Conservation (phyloP, 1,140 invertebrate species). For the Drosophila subobscura region DNA sequence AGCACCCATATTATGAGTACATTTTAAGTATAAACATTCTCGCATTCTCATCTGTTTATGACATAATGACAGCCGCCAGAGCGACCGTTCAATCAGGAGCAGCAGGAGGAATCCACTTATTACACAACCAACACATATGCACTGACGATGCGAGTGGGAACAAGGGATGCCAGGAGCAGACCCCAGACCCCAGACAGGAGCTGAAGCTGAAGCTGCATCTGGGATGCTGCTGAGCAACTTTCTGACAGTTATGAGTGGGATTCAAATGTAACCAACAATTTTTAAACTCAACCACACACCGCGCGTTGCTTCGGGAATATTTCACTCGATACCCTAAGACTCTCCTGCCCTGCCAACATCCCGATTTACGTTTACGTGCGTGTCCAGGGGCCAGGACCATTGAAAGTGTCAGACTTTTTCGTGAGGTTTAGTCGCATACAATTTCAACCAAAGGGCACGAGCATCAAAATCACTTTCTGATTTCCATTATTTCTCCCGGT, state of each 20-base stretch:
- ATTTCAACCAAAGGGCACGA: constrained; percentile 39
- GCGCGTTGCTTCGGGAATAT: constrained; percentile 2
- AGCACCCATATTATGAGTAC: constrained; percentile 48
- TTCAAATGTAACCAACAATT: constrained; percentile 78
- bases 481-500: constrained; percentile 7
- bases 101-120: constrained; percentile 25
- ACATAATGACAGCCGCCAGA: constrained; percentile 68
- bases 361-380: constrained; percentile 16
- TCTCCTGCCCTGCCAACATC: background rate
- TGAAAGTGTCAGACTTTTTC: constrained; percentile 48
- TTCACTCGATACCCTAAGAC: background rate
- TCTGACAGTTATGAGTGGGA: constrained; percentile 78
- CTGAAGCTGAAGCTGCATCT: background rate
- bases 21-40: constrained; percentile 64
- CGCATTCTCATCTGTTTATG: constrained; percentile 64
- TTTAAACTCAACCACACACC: constrained; percentile 42
- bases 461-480: constrained; percentile 41
- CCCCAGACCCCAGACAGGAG: background rate
- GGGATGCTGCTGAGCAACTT: constrained; percentile 40
- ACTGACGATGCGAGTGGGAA: constrained; percentile 9
- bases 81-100: constrained; percentile 24
- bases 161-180: constrained; percentile 8
- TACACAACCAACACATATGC: constrained; percentile 55
- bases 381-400: background rate
- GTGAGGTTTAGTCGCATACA: constrained; percentile 51